Percentiles rank a stretch among this genome's conserved stretches.
phyloP scores from a whole-genome alignment of 2,113 vertebrate species.

The Halichoeres trimaculatus region DNA sequence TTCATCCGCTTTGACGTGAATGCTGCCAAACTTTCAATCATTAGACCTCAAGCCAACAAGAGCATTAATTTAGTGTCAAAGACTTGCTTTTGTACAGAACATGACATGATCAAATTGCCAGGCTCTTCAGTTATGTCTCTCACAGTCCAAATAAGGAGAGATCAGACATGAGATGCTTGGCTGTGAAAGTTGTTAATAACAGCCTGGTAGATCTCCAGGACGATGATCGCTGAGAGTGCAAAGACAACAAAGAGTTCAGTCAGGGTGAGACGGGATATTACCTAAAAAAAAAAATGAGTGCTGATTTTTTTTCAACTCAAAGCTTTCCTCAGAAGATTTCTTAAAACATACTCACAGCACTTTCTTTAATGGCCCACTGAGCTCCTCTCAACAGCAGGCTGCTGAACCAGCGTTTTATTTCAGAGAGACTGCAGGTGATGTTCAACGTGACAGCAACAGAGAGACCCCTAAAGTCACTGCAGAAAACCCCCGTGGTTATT shows the following conservation, averaged over 20 bases:
- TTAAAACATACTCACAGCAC: background rate
- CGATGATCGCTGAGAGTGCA: background rate
- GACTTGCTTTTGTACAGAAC: background rate
- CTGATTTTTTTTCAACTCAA: slow-evolving; percentile 2
- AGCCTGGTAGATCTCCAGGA: slow-evolving; percentile 21
- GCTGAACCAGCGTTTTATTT: slow-evolving; percentile 30
- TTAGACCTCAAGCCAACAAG: slow-evolving; percentile 20
- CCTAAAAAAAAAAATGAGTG: background rate
- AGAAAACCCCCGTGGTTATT: background rate
- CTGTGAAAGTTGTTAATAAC: slow-evolving; percentile 42
- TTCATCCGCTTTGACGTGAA: background rate
- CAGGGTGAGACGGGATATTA: slow-evolving; percentile 1
- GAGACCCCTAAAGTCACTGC: background rate
- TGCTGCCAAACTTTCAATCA: slow-evolving; percentile 24
- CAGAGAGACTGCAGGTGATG: slow-evolving; percentile 15
- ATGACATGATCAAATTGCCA: slow-evolving; percentile 18
- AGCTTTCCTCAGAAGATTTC: slow-evolving; percentile 5
- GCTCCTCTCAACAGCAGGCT: slow-evolving; percentile 14
- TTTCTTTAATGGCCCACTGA: slow-evolving; percentile 3
- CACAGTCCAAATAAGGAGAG: slow-evolving; percentile 33
- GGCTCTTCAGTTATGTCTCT: slow-evolving; percentile 9
- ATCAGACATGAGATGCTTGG: slow-evolving; percentile 30
- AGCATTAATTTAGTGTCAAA: slow-evolving; percentile 27
- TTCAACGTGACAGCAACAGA: slow-evolving; percentile 8
- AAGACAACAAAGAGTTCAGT: slow-evolving; percentile 24